Conservation (phyloP, 2,797 vertebrate species). For the Anisognathus igniventris region DNA sequence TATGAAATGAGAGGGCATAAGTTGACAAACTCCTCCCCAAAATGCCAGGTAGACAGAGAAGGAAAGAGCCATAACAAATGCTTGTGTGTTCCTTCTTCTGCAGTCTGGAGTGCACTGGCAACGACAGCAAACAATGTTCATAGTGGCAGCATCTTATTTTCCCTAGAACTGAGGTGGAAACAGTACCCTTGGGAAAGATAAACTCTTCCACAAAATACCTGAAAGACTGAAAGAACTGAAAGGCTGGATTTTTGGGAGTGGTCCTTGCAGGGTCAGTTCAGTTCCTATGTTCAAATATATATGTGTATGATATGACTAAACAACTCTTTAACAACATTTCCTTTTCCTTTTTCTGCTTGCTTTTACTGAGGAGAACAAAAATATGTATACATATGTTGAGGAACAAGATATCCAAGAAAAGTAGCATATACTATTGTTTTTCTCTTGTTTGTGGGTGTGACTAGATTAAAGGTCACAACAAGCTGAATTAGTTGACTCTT, state of each 20-base stretch:
- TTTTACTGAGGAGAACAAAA: slow-evolving; percentile 19
- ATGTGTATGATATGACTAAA: not conserved
- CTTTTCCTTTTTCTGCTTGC: slow-evolving; percentile 17
- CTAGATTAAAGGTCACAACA: slow-evolving; percentile 29
- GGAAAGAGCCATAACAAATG: not conserved
- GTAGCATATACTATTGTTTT: slow-evolving; percentile 23
- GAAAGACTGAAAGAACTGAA: not conserved
- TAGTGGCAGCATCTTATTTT: not conserved
- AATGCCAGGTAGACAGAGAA: not conserved
- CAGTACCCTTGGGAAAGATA: not conserved
- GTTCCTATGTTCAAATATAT: not conserved
- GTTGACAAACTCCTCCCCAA: not conserved
- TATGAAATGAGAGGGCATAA: not conserved
- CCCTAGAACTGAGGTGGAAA: not conserved
- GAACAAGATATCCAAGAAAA: slow-evolving; percentile 24
- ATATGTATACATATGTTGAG: not conserved
- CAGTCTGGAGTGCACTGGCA: not conserved
- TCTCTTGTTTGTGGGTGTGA: slow-evolving; percentile 6
- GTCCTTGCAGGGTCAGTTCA: not conserved
- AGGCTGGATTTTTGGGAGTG: not conserved
- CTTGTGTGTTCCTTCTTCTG: not conserved
- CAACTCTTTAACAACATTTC: not conserved
- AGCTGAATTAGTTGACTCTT: not conserved
- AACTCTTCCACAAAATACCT: not conserved
- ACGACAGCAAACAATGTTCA: not conserved